phyloP scores from a whole-genome alignment of 2,888 invertebrate genomes.

The Elegia similella region DNA sequence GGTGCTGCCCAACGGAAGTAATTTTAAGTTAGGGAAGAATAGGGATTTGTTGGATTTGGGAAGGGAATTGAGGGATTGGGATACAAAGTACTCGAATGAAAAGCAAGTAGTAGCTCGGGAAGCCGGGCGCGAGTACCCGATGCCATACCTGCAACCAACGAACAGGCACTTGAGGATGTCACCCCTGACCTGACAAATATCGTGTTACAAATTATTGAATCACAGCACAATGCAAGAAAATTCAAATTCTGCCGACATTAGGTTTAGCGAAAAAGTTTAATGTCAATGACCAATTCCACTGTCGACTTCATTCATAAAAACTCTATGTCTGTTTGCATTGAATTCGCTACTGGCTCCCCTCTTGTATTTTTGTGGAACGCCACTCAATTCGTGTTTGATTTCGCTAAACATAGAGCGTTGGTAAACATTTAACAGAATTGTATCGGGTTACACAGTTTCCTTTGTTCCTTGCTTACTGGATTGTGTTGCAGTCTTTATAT shows the following conservation, averaged over 20 bases:
- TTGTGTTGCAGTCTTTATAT: constrained; percentile 11
- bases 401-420: constrained; percentile 73
- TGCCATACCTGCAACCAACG: too few relatives aligned
- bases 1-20: too few relatives aligned
- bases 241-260: not conserved
- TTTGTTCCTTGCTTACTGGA: constrained; percentile 47
- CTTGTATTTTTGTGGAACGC: constrained; percentile 70
- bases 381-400: constrained; percentile 77
- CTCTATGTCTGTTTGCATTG: constrained; percentile 55
- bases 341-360: constrained; percentile 64
- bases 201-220: too few relatives aligned
- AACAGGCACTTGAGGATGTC: too few relatives aligned
- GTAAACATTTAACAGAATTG: constrained; percentile 70
- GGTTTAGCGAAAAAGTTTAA: not conserved
- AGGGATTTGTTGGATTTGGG: too few relatives aligned
- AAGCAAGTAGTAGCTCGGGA: too few relatives aligned
- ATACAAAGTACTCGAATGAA: too few relatives aligned
- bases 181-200: too few relatives aligned
- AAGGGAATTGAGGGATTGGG: too few relatives aligned
- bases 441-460: constrained; percentile 70
- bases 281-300: not conserved
- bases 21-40: too few relatives aligned
- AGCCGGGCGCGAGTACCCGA: too few relatives aligned
- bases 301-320: not conserved
- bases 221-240: too few relatives aligned